These are phyloP conservation scores for Hypotaenidia okinawae DNA, from an alignment of 2,797 vertebrate species.

Conservation along the genomic window DNA sequence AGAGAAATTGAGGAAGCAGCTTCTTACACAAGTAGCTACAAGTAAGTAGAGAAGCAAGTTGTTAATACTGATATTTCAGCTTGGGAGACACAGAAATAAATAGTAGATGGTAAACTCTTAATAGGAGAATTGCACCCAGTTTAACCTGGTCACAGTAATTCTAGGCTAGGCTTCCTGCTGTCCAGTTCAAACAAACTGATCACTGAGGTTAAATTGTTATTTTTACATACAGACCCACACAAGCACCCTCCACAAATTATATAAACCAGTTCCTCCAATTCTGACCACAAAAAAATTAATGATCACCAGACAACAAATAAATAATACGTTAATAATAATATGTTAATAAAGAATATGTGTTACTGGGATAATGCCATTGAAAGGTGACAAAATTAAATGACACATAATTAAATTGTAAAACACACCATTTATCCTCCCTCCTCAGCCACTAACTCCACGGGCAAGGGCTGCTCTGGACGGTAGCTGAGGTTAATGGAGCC, in stretches of 20 bases:
- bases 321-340: background rate
- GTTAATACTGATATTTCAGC: background rate
- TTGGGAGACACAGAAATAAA: background rate
- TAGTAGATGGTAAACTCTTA: background rate
- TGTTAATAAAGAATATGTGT: background rate
- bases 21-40: background rate
- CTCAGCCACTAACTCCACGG: accelerated
- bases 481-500: background rate
- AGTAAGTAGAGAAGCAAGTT: background rate
- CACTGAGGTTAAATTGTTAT: background rate
- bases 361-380: background rate
- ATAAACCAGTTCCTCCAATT: background rate
- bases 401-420: background rate
- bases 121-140: background rate
- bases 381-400: background rate
- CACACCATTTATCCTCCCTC: background rate
- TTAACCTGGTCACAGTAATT: background rate
- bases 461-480: background rate
- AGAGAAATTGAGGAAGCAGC: background rate
- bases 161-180: background rate
- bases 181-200: background rate
- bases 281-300: background rate
- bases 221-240: background rate
- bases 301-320: background rate
- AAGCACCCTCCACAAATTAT: background rate